Base-by-base conservation (phyloP, 2,113 vertebrate species). In the Camelus dromedarius region DNA sequence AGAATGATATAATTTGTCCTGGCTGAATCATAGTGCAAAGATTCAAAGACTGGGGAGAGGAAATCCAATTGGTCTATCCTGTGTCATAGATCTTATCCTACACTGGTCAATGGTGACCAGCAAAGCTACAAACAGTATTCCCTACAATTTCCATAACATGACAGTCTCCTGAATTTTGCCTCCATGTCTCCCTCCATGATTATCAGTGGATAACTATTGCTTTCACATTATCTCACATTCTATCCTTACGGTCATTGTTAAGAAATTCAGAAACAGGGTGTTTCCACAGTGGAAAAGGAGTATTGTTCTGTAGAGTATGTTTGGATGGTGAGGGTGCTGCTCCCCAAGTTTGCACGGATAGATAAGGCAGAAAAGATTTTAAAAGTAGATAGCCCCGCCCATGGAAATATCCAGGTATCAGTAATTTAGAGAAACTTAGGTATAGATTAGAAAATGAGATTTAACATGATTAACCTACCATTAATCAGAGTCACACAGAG, bases 401-500 rank as follows among this genome's bases (percentile, higher is more conserved):
- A 15, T 8, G 48, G 32, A 80, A 81, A 69, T 92, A 92, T 3
- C 32, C 24, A 96, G 20, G 28, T 81, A 62, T 20, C 22, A 22
- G 18, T 86, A 70, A 70, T 76, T 92, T 46, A 76, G 20, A 93
- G 15, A 95, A 93, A 56, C 4, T 56, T 67, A 38, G 0, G 54
- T 19, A 2, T 69, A 35, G 38, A 85, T 52, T 70, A 83, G 42
- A 60, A 52, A 70, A 60, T 84, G 20, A 89, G 2, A 89, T 96
- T 94, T 89, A 89, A 73, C 16, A 42, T 60, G 54, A 38, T 58
- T 42, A 42, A 42, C 38, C 38, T 42, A 42, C 38, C 38, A 4
- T 42, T 94, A 92, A 94, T 75, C 15, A 92, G 52, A 77, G n/a
- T 90, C 24, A 73, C 15, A 76, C 22, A 48, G 67, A 95, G 24